A percentile compares a stretch with the other conserved stretches of the same genome.
Evolutionary conservation across 2,113 vertebrate species (phyloP).

Genomic region (Empidonax traillii): DNA sequence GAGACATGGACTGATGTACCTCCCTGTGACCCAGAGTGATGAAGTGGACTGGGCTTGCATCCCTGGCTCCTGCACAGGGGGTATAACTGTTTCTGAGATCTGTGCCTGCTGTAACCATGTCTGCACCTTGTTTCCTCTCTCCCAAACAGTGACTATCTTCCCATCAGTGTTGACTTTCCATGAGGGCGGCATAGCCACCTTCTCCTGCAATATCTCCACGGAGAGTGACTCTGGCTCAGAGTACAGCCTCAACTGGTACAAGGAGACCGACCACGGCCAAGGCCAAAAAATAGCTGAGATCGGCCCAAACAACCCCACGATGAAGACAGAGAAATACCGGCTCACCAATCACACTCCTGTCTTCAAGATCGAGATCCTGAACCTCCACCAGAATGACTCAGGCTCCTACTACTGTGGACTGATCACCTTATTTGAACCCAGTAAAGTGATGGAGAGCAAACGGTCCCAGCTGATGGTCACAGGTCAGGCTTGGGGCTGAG

Average conservation of each 20-base stretch:
- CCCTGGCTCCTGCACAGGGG: background rate
- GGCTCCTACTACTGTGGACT: constrained; percentile 58
- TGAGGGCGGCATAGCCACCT: constrained; percentile 19
- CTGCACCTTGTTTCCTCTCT: background rate
- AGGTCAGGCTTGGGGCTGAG: constrained; percentile 42
- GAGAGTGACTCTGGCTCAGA: background rate
- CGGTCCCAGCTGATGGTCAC: constrained; percentile 40
- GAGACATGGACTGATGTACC: background rate
- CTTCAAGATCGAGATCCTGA: constrained; percentile 31
- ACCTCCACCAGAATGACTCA: constrained; percentile 51
- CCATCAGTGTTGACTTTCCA: background rate
- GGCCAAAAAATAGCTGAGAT: constrained; percentile 36
- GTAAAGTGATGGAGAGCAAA: constrained; percentile 45
- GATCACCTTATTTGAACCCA: background rate
- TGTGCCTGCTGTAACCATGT: background rate
- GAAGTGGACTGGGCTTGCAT: background rate
- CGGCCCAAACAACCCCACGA: background rate
- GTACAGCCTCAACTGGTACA: constrained; percentile 60
- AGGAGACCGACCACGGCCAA: background rate
- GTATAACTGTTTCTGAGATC: background rate
- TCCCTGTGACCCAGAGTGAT: background rate
- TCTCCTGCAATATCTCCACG: constrained; percentile 58
- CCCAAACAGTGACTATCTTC: constrained; percentile 17
- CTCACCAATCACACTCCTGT: background rate
- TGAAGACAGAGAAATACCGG: background rate